A percentile compares a stretch with the other conserved stretches of the same genome.
These are phyloP conservation scores for Mimas tiliae DNA, from an alignment of 2,888 invertebrate genomes.

Conservation along the genomic window DNA sequence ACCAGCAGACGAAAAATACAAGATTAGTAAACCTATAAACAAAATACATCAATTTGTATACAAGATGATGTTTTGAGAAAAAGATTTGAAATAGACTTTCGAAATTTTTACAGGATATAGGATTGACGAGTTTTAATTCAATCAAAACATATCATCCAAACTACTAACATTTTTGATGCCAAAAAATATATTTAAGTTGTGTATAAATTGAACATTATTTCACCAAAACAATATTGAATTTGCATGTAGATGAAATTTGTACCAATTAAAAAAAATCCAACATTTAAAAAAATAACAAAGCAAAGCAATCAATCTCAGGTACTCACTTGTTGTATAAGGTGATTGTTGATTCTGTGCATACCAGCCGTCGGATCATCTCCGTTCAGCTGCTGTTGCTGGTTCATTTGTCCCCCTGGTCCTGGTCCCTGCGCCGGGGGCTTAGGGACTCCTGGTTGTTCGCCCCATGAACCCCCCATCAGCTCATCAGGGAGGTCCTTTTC, in stretches of 20 bases:
- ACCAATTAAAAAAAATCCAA: no score
- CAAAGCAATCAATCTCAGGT: conserved; percentile 54
- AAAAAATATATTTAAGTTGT: no score
- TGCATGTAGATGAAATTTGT: no score
- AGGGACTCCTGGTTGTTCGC: conserved; percentile 87
- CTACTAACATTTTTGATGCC: no score
- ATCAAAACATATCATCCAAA: no score
- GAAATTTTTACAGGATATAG: no score
- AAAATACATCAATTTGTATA: conserved; percentile 5
- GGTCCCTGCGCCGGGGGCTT: conserved; percentile 94
- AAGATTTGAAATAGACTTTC: no score
- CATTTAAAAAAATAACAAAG: background rate
- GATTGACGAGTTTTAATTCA: no score
- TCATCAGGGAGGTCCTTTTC: conserved; percentile 97
- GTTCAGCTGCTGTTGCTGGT: conserved; percentile 86
- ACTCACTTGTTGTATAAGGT: conserved; percentile 88
- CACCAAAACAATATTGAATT: no score
- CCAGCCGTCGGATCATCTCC: conserved; percentile 88
- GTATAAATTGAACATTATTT: no score
- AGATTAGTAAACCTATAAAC: conserved; percentile 54
- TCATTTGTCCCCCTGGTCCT: conserved; percentile 88
- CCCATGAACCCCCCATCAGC: conserved; percentile 92
- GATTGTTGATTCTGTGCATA: conserved; percentile 86
- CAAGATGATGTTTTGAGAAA: no score
- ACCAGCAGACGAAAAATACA: conserved; percentile 72